Evolutionary conservation across 2,888 invertebrate species (phyloP), one percentile per base, ranked within the genome.

Genomic region (Cheilosia vulpina): DNA sequence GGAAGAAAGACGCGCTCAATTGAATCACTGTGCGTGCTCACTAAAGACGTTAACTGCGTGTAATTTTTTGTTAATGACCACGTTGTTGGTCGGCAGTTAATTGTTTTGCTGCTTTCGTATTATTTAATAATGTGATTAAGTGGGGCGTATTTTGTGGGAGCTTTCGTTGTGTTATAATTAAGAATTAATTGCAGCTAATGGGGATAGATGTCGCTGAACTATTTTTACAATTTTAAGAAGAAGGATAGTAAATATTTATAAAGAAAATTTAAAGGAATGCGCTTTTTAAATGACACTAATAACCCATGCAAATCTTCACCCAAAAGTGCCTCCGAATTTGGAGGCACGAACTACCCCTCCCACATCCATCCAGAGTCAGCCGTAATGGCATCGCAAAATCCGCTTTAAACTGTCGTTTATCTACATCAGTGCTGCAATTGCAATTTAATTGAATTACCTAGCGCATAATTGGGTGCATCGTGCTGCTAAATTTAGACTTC

Each of bases 371-470:
- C 45, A 38, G 9, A 38, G 21, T n/a, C 11, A 66, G 27, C 41
- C 5, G 6, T 31, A 68, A 58, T 24, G 24, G 24, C 58, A 58
- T 21, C 41, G 27, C 38, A 52, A 27, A 38, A 55, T 62, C 21
- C 24, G 45, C 45, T 45, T 43, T 68, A 17, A 45, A 11, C 69
- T 52, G 68, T 69, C 77, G 57, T 58, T 62, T 62, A 31, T 68
- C 53, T 31, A 45, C 47, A 45, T 57, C 69, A 58, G 45, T 21
- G 52, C 57, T 53, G 68, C 52, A 24, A 60, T 78, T 71, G 71
- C 71, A 55, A 65, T 78, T 78, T 78, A 71, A 78, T 71, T 71
- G 57, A 78, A 78, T 71, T 77, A 69, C 77, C 58, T 68, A 50
- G 57, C 41, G n/a, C 21, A 50, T 76, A 76, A 81, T 76, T 81